These are phyloP conservation scores for Xestobium rufovillosum DNA, from an alignment of 2,888 invertebrate species.

Conservation along the genomic window DNA sequence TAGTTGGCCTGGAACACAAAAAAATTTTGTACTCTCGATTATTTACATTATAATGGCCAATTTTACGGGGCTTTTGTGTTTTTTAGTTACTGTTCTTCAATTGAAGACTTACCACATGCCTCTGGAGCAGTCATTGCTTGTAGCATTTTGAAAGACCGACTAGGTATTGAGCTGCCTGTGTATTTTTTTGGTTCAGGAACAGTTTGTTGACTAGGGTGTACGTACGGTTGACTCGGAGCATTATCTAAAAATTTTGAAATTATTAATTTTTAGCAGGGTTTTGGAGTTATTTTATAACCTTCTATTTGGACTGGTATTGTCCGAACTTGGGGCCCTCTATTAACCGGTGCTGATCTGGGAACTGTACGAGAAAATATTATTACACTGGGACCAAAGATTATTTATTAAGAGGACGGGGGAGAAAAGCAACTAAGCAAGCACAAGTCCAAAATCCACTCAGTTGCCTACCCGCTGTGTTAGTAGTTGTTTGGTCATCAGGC, in stretches of 20 bases:
- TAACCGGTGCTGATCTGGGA: conserved; percentile 5
- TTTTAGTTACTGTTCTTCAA: conserved; percentile 3
- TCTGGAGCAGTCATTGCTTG: conserved; percentile 72
- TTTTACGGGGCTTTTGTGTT: neutral
- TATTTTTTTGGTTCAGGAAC: conserved; percentile 64
- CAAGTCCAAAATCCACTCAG: conserved; percentile 12
- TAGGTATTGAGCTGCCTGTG: conserved; percentile 72
- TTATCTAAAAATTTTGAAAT: conserved; percentile 30
- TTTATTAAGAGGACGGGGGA: no score
- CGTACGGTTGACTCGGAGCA: conserved; percentile 31
- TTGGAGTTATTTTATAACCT: conserved; percentile 38
- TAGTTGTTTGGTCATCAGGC: conserved; percentile 36
- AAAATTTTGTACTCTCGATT: no score
- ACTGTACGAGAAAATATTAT: no score
- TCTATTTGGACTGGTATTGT: conserved; percentile 64
- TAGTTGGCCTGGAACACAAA: no score
- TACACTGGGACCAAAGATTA: no score
- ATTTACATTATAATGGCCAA: no score
- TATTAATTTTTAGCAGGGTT: no score
- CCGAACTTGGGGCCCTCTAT: conserved; percentile 41
- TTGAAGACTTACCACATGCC: conserved; percentile 50
- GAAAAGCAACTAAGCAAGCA: neutral
- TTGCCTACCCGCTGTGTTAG: conserved; percentile 32
- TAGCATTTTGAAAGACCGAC: conserved; percentile 69
- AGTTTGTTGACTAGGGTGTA: conserved; percentile 62